Evolutionary conservation across 1,140 invertebrate species (phyloP).

Genomic region (Penaeus indicus): DNA sequence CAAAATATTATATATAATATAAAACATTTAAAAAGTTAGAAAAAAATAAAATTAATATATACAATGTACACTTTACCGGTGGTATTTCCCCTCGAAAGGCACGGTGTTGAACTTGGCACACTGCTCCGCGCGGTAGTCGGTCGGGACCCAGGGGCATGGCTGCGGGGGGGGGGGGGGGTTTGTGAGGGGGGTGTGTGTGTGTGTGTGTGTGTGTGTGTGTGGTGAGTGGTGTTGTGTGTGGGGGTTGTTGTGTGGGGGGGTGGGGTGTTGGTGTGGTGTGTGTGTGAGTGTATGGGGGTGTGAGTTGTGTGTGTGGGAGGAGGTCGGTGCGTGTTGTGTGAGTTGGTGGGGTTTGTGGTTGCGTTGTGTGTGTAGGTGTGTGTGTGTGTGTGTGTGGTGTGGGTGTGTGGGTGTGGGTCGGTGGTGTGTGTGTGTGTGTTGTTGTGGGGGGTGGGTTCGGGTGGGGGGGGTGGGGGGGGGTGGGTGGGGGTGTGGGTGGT

Average conservation of each 20-base stretch:
- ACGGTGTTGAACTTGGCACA: slow-evolving; percentile 84
- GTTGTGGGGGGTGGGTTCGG: no score
- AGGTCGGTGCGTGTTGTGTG: no score
- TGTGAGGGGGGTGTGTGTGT: slow-evolving; percentile 38
- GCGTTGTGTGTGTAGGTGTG: no score
- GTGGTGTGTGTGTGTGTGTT: no score
- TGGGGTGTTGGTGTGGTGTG: no score
- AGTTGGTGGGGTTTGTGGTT: no score
- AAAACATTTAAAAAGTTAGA: slow-evolving; percentile 11
- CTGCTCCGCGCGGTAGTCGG: slow-evolving; percentile 88
- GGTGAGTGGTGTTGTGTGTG: neutral
- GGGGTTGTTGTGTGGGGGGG: neutral
- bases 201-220: neutral
- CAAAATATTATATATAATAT: slow-evolving; percentile 28
- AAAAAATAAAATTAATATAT: neutral
- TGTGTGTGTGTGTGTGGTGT: no score
- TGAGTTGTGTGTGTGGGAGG: no score
- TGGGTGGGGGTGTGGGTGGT: no score
- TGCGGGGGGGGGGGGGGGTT: slow-evolving; percentile 42
- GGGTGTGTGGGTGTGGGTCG: no score
- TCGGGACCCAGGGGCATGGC: slow-evolving; percentile 64
- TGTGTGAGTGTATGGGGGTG: no score
- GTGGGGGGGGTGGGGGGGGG: no score
- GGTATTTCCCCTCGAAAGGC: slow-evolving; percentile 81
- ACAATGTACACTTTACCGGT: slow-evolving; percentile 77